These are phyloP conservation scores for Melanostigma gelatinosum DNA, from an alignment of 2,113 vertebrate genomes.

Conservation along the genomic window DNA sequence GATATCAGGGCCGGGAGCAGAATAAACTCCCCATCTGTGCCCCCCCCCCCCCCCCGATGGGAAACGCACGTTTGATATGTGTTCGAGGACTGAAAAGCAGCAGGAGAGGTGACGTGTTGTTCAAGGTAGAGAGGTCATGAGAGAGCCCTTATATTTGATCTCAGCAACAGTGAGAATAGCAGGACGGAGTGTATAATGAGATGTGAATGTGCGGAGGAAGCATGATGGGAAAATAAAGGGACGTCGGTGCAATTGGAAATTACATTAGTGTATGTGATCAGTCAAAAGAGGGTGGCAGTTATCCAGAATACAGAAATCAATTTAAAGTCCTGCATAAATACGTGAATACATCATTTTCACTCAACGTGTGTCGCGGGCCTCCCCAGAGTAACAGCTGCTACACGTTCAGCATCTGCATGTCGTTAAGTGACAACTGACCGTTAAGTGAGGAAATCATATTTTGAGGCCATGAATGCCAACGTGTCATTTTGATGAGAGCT, in stretches of 20 bases:
- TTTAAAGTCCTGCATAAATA: conserved; percentile 8
- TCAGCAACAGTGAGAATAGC: conserved; percentile 61
- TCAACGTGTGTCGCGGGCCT: background rate
- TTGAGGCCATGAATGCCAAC: conserved; percentile 20
- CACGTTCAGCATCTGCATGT: conserved; percentile 55
- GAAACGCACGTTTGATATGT: conserved; percentile 51
- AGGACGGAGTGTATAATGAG: conserved; percentile 44
- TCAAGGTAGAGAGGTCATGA: conserved; percentile 73
- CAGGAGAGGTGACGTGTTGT: conserved; percentile 69
- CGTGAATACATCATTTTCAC: background rate
- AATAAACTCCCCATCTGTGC: background rate
- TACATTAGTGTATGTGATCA: background rate
- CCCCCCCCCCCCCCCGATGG: background rate
- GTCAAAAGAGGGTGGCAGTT: background rate
- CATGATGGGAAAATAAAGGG: background rate
- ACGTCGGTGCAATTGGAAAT: background rate
- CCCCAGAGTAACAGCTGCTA: conserved; percentile 51
- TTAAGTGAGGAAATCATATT: conserved; percentile 31
- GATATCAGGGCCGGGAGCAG: background rate
- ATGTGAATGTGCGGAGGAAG: conserved; percentile 6
- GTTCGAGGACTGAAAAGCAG: conserved; percentile 61
- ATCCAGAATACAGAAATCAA: conserved; percentile 3
- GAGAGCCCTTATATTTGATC: conserved; percentile 80
- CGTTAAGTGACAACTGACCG: conserved; percentile 17
- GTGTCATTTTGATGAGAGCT: conserved; percentile 42